Base-by-base conservation (phyloP, 2,888 invertebrate species). In the Petrolisthes cinctipes region DNA sequence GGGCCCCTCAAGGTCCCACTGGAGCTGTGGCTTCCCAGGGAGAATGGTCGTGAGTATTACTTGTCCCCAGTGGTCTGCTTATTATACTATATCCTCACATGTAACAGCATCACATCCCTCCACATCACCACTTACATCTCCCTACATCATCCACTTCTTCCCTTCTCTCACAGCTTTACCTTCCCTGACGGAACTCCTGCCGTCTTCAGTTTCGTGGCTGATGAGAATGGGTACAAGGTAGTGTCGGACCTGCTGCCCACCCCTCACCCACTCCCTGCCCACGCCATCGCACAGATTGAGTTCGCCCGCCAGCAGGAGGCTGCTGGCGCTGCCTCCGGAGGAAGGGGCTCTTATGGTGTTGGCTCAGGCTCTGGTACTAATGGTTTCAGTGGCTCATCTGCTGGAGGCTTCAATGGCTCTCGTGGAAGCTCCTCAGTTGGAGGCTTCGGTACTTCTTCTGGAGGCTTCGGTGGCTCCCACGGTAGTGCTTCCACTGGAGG, bases 11-110 rank as follows among this genome's bases (percentile, higher is more conserved):
- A 80, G 75, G 82, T 5, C 61, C 53, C 68, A 20, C 54, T 5
- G 89, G 89, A 51, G 89, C 89, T 17, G 89, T 89, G 54, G 87
- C 71, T 20, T 71, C 68, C 51, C 86, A 89, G 68, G 89, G 87
- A 54, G 81, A 80, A 57, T 89, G 89, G 89, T 87, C 85, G 89
- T 89, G 57, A 87, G 88, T 88, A 37, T 37, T 37, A 37, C 37
- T 37, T 37, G 37, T 37, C 37, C 37, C 37, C 37, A 37, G 37
- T 37, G 2, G 37, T 37, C 0, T 0, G 37, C 37, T 37, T 37
- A 37, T 37, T 37, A 37, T 37, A 37, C 37, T 37, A 37, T 37
- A 37, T 37, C 2, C 37, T 37, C 37, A 37, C 37, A 37, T 37
- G 37, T 37, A 37, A 37, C 37, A 37, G 37, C 37, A 37, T 37